A percentile compares a stretch with the other conserved stretches of the same genome.
These are phyloP conservation scores for Calcarius lapponicus DNA, from an alignment of 2,797 vertebrate species.

Conservation along the genomic window DNA sequence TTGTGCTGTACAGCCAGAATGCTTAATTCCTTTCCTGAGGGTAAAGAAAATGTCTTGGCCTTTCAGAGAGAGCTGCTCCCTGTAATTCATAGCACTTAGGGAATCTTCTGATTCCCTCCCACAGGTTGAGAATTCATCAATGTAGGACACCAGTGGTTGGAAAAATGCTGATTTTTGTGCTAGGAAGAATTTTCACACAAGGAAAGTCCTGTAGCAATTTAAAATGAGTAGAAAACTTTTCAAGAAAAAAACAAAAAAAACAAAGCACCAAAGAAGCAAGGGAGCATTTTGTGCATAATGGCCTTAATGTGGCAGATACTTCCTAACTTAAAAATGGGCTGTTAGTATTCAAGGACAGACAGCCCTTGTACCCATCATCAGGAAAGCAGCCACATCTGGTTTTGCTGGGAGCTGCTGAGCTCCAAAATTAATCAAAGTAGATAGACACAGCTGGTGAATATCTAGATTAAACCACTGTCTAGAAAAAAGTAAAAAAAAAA, in stretches of 20 bases:
- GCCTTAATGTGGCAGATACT: not conserved
- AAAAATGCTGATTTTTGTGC: not conserved
- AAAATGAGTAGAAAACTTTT: not conserved
- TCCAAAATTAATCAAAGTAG: not conserved
- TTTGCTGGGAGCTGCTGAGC: not conserved
- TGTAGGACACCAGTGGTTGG: not conserved
- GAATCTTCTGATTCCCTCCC: not conserved
- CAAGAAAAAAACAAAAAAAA: not conserved
- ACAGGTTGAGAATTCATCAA: not conserved
- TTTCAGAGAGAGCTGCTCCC: not conserved
- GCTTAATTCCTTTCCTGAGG: not conserved
- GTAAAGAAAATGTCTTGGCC: not conserved
- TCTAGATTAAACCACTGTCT: not conserved
- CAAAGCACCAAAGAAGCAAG: not conserved
- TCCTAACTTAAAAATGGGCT: not conserved
- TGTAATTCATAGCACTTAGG: not conserved
- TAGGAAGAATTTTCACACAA: not conserved
- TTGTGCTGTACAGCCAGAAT: not conserved
- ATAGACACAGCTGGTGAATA: not conserved
- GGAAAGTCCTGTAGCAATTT: not conserved
- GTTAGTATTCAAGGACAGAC: not conserved
- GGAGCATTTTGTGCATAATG: not conserved
- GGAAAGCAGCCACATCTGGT: not conserved
- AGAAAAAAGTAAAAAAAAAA: not conserved
- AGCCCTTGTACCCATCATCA: not conserved